Conservation (phyloP, 2,888 invertebrate species). For the Folsomia candida region DNA sequence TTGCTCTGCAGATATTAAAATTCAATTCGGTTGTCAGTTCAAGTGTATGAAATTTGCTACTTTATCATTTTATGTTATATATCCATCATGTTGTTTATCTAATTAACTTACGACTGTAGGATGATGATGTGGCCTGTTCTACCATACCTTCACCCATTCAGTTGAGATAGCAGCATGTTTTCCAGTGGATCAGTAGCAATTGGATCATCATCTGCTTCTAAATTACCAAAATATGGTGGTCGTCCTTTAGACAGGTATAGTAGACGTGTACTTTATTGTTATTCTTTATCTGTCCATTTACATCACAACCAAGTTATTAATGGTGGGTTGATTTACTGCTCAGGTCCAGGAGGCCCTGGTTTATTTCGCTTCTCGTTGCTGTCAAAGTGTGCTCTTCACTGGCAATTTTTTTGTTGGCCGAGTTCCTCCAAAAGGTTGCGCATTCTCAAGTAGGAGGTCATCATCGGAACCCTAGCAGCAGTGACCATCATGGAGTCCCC, state of each 20-base stretch:
- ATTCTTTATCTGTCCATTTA: too few relatives aligned
- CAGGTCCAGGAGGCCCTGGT: conserved; percentile 35
- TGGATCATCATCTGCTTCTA: background rate
- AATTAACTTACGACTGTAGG: too few relatives aligned
- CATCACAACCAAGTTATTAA: too few relatives aligned
- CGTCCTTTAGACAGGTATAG: background rate
- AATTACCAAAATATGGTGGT: background rate
- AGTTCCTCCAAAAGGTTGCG: conserved; percentile 31
- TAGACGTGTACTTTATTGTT: too few relatives aligned
- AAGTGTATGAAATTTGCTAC: too few relatives aligned
- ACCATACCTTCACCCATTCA: too few relatives aligned
- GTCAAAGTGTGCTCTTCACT: conserved; percentile 37
- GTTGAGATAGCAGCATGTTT: background rate
- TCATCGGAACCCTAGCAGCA: background rate
- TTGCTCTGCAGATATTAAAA: too few relatives aligned
- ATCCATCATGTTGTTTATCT: too few relatives aligned
- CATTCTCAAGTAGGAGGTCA: conserved; percentile 6
- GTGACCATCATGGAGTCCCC: background rate
- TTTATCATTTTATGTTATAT: too few relatives aligned
- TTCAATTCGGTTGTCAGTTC: too few relatives aligned
- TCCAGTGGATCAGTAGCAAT: background rate
- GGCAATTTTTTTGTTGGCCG: conserved; percentile 31
- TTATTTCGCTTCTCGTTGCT: conserved; percentile 29
- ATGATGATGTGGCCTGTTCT: too few relatives aligned
- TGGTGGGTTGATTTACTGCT: too few relatives aligned